phyloP scores from a whole-genome alignment of 2,113 vertebrate genomes.

The Taxidea taxus region DNA sequence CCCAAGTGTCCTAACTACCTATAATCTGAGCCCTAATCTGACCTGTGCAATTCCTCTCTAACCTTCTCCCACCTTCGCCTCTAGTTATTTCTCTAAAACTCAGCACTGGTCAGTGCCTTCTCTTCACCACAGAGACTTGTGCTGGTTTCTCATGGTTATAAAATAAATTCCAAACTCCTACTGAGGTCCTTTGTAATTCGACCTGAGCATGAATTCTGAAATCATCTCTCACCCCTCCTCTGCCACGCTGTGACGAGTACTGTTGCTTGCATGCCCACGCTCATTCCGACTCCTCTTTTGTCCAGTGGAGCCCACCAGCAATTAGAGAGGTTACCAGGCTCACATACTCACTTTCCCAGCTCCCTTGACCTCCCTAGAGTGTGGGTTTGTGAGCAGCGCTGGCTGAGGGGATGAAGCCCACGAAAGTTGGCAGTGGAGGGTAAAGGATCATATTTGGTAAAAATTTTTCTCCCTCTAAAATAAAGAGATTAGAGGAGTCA shows the following conservation, averaged over 20 bases:
- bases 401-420: neutral
- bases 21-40: neutral
- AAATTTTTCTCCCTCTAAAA: neutral
- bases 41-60: neutral
- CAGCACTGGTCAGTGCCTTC: rapidly evolving
- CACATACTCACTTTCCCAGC: neutral
- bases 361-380: neutral
- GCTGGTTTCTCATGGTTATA: neutral
- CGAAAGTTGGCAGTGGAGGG: neutral
- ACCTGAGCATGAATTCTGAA: neutral
- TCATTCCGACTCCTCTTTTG: neutral
- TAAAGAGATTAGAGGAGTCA: neutral
- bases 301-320: neutral
- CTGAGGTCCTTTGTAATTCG: neutral
- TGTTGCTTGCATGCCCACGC: rapidly evolving
- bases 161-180: neutral
- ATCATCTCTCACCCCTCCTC: neutral
- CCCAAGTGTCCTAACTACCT: neutral
- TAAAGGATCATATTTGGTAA: neutral
- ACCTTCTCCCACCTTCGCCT: neutral
- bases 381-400: neutral
- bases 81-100: neutral
- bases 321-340: neutral
- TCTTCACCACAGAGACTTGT: neutral
- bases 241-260: neutral